Conservation (phyloP, 1,140 invertebrate genomes). For the Drosophila hydei region DNA sequence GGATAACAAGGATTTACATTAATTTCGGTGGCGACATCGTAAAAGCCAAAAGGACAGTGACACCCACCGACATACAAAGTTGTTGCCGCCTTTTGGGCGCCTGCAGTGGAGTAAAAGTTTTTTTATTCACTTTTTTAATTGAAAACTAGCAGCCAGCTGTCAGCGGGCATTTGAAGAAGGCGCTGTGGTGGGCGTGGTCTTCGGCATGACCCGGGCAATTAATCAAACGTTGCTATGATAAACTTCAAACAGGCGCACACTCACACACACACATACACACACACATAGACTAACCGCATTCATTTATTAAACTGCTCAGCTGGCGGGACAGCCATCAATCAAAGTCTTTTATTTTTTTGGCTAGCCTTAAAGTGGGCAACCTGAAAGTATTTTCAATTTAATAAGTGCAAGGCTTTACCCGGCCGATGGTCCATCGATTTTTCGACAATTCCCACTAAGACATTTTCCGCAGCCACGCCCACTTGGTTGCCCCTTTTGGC, state of each 20-base stretch:
- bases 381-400: constrained; percentile 47
- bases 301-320: constrained; percentile 55
- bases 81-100: constrained; percentile 14
- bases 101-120: constrained; percentile 32
- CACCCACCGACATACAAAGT: constrained; percentile 23
- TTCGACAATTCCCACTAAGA: constrained; percentile 5
- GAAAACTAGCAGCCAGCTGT: constrained; percentile 49
- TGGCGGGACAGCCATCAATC: constrained; percentile 52
- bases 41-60: constrained; percentile 28
- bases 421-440: constrained; percentile 49
- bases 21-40: constrained; percentile 48
- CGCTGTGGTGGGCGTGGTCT: constrained; percentile 8
- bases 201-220: constrained; percentile 37
- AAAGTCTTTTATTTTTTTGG: constrained; percentile 33
- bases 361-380: constrained; percentile 28
- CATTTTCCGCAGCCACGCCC: background rate
- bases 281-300: constrained; percentile 34
- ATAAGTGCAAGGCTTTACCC: constrained; percentile 43
- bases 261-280: background rate
- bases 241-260: constrained; percentile 35
- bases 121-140: constrained; percentile 41
- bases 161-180: constrained; percentile 3
- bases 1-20: constrained; percentile 62
- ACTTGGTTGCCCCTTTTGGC: background rate
- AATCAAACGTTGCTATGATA: constrained; percentile 51